Evolutionary conservation across 2,113 vertebrate genomes (phyloP).

Genomic region (Mesocricetus auratus): DNA sequence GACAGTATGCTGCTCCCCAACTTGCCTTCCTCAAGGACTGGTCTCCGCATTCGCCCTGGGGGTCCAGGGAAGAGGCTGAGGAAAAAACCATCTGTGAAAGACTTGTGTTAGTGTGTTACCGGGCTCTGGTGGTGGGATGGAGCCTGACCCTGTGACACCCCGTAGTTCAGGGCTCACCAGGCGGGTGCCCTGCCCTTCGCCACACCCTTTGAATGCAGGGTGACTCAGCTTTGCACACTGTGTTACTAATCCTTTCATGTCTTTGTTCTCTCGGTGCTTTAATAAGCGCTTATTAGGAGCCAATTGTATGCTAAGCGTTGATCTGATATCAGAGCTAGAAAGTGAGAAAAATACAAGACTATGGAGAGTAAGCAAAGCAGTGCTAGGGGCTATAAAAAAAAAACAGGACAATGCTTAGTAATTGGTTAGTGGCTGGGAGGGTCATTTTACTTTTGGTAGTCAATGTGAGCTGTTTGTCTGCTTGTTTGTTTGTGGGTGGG

Average conservation of each 20-base stretch:
- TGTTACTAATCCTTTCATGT: not conserved
- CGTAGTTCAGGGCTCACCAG: not conserved
- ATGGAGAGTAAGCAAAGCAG: not conserved
- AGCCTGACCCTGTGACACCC: too few relatives aligned
- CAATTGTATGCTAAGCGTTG: not conserved
- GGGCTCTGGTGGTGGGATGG: not conserved
- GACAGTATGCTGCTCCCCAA: too few relatives aligned
- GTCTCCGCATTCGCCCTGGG: not conserved
- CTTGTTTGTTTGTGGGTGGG: not conserved
- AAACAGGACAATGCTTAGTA: not conserved
- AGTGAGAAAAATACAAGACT: not conserved
- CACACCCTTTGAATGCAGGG: not conserved
- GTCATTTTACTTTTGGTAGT: not conserved
- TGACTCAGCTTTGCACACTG: not conserved
- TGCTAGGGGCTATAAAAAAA: not conserved
- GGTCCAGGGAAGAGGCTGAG: not conserved
- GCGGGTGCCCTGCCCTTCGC: not conserved
- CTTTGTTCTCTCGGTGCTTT: not conserved
- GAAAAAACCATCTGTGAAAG: not conserved
- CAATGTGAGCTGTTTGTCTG: not conserved
- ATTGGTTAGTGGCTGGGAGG: not conserved
- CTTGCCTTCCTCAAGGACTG: too few relatives aligned
- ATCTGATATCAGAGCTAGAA: not conserved
- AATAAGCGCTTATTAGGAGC: not conserved
- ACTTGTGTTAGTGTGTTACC: rapidly evolving